A percentile compares a stretch with the other conserved stretches of the same genome.
phyloP scores from a whole-genome alignment of 2,797 vertebrate species.

The Lepus townsendii region DNA sequence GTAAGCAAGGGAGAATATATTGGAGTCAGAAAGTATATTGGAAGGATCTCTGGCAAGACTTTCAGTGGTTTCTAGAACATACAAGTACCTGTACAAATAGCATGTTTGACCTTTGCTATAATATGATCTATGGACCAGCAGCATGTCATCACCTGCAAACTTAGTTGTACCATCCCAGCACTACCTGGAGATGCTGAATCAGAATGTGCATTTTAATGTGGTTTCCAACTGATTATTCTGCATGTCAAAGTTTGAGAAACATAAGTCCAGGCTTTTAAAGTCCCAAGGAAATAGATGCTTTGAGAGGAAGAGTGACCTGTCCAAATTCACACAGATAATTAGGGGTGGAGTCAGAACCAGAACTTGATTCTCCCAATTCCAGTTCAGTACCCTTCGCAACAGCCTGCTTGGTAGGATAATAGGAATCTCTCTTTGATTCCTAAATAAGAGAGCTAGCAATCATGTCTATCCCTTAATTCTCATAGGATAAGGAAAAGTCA shows the following conservation, averaged over 20 bases:
- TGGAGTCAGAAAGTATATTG: neutral
- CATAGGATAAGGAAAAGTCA: conserved; percentile 63
- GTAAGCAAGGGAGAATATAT: neutral
- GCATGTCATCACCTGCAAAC: neutral
- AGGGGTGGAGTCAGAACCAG: neutral
- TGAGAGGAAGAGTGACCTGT: neutral
- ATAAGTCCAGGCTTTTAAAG: neutral
- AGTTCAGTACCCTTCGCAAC: neutral
- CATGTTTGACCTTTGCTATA: neutral
- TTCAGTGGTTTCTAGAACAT: neutral
- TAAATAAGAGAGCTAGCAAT: conserved; percentile 48
- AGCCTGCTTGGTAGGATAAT: neutral
- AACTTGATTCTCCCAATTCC: neutral
- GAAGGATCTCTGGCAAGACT: neutral
- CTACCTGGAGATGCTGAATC: neutral
- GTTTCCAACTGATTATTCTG: neutral
- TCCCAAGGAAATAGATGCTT: neutral
- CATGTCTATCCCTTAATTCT: conserved; percentile 66
- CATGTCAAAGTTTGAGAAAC: neutral
- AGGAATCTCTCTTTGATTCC: neutral
- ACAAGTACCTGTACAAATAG: neutral
- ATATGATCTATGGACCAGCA: neutral
- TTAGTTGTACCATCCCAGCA: neutral
- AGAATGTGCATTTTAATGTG: neutral
- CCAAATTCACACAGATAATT: neutral